Percentiles rank a stretch among this genome's conserved stretches.
Evolutionary conservation across 2,888 invertebrate species (phyloP).

Genomic region (Mylabris sibirica): DNA sequence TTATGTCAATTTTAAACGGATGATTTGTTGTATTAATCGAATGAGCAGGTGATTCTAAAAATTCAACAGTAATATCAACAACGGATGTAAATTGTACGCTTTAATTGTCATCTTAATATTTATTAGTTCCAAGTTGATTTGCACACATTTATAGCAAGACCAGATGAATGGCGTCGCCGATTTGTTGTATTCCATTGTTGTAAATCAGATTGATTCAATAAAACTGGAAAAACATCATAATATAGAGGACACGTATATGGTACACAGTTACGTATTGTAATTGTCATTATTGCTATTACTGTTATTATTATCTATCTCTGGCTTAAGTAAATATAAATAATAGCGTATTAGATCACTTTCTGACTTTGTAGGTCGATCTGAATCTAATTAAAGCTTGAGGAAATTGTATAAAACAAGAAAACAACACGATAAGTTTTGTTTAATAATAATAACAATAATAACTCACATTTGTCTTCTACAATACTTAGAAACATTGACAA

Average conservation of each 20-base stretch:
- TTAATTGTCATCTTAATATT: not conserved
- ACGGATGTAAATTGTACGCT: not conserved
- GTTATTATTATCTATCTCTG: not conserved
- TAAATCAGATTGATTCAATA: not conserved
- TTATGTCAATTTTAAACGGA: not conserved
- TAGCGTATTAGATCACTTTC: not conserved
- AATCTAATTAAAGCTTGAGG: not conserved
- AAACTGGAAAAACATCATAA: not conserved
- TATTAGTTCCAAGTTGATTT: conserved; percentile 14
- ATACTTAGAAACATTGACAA: not conserved
- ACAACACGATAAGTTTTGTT: conserved; percentile 2
- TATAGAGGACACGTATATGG: not conserved
- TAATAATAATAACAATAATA: not conserved
- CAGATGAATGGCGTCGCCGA: conserved; percentile 7
- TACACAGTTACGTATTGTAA: not conserved
- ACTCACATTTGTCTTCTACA: not conserved
- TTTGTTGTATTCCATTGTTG: not conserved
- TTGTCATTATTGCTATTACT: not conserved
- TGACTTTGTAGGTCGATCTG: not conserved
- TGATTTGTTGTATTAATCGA: not conserved
- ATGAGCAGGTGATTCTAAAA: not conserved
- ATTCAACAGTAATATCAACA: not conserved
- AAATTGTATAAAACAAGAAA: not conserved
- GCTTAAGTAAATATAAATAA: not conserved
- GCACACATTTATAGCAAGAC: conserved; percentile 19